phyloP scores from a whole-genome alignment of 1,140 invertebrate species.

The Drosophila navojoa region DNA sequence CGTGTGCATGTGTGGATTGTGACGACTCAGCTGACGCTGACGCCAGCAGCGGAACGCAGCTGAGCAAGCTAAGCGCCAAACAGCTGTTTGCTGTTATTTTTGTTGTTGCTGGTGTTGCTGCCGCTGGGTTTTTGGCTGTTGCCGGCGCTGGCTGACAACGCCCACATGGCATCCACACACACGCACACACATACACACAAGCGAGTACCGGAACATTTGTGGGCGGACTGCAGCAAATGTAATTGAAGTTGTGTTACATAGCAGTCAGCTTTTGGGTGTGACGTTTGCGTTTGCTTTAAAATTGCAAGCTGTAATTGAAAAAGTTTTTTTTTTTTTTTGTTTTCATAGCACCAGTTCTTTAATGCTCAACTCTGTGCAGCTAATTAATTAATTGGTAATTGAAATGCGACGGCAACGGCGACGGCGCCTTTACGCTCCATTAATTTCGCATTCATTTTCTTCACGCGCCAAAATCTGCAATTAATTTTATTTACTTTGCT shows the following conservation, averaged over 20 bases:
- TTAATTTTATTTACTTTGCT: constrained; percentile 79
- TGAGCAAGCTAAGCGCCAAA: constrained; percentile 49
- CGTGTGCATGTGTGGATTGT: constrained; percentile 35
- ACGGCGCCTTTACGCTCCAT: constrained; percentile 74
- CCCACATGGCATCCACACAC: constrained; percentile 58
- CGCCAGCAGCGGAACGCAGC: constrained; percentile 27
- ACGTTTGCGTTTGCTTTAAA: background rate
- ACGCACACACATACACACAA: constrained; percentile 16
- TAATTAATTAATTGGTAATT: constrained; percentile 75
- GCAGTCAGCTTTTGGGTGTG: constrained; percentile 33
- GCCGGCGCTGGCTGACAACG: constrained; percentile 57
- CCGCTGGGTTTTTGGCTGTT: constrained; percentile 14
- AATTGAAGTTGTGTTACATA: constrained; percentile 16
- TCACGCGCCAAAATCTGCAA: constrained; percentile 75
- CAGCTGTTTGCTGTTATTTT: constrained; percentile 60
- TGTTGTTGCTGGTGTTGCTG: constrained; percentile 25
- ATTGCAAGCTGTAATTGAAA: constrained; percentile 12
- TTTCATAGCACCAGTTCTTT: background rate
- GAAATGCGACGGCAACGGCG: constrained; percentile 64
- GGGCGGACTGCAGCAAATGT: constrained; percentile 33
- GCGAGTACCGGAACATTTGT: constrained; percentile 24
- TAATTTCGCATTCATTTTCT: constrained; percentile 79
- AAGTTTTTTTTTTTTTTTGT: constrained; percentile 17
- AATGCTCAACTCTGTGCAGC: constrained; percentile 9
- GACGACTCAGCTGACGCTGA: constrained; percentile 41